phyloP scores from a whole-genome alignment of 2,113 vertebrate species.

The Proteles cristata region DNA sequence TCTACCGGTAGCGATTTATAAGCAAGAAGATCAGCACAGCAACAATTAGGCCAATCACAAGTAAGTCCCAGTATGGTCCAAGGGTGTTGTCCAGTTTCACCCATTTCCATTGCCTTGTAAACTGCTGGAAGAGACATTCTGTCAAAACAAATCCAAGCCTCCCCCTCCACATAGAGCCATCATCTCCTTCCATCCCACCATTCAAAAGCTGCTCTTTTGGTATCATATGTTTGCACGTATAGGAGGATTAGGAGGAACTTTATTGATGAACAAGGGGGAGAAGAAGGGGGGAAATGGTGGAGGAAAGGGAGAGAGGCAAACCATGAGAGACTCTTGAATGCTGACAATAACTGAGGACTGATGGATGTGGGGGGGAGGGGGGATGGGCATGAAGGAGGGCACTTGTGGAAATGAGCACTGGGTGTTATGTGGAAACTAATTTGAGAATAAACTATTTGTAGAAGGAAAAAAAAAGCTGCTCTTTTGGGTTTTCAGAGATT shows the following conservation, averaged over 20 bases:
- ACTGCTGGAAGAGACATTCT: slow-evolving; percentile 64
- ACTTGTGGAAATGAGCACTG: too few relatives aligned
- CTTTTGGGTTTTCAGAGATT: slow-evolving; percentile 23
- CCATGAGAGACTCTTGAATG: too few relatives aligned
- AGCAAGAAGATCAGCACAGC: slow-evolving; percentile 72
- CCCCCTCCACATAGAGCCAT: background rate
- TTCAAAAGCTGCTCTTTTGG: background rate
- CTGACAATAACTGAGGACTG: too few relatives aligned
- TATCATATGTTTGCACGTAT: too few relatives aligned
- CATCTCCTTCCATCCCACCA: background rate
- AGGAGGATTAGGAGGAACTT: too few relatives aligned
- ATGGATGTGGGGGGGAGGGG: too few relatives aligned
- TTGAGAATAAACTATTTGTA: too few relatives aligned
- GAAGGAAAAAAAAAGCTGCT: background rate
- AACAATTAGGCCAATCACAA: slow-evolving; percentile 75
- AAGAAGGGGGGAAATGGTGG: too few relatives aligned
- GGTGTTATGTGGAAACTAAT: too few relatives aligned
- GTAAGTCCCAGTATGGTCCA: slow-evolving; percentile 79
- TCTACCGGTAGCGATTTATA: slow-evolving; percentile 64
- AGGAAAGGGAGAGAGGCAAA: too few relatives aligned
- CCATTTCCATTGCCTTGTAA: slow-evolving; percentile 75
- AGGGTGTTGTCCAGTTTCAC: slow-evolving; percentile 48
- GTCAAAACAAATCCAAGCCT: background rate
- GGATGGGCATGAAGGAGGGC: too few relatives aligned
- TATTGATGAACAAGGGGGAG: too few relatives aligned